Conservation (phyloP, 2,797 vertebrate genomes). For the Arctocebus calabarensis region DNA sequence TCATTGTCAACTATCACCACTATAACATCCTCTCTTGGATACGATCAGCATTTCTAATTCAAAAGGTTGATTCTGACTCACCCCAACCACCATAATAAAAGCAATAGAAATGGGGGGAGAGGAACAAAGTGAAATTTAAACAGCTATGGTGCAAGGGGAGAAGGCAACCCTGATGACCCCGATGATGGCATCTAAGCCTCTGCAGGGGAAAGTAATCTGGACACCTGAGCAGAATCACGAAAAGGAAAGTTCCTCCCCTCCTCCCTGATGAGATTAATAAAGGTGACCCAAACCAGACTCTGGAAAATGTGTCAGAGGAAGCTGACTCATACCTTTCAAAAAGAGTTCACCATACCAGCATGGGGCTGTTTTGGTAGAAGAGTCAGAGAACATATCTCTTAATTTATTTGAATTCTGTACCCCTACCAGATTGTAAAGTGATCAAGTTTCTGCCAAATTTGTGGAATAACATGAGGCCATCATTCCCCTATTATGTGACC, state of each 20-base stretch:
- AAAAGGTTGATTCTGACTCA: constrained; percentile 56
- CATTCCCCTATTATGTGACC: neutral
- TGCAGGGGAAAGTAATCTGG: neutral
- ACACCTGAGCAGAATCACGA: neutral
- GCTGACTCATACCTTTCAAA: constrained; percentile 59
- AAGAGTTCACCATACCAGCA: neutral
- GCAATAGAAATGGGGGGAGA: neutral
- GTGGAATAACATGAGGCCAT: neutral
- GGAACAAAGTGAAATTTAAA: constrained; percentile 2
- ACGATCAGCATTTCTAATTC: constrained; percentile 65
- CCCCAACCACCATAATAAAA: constrained; percentile 15
- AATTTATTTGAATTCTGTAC: constrained; percentile 49
- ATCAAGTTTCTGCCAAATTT: neutral
- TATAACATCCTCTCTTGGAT: constrained; percentile 33
- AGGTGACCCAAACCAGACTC: constrained; percentile 5
- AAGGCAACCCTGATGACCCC: neutral
- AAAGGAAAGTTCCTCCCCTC: neutral
- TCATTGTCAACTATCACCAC: constrained; percentile 51
- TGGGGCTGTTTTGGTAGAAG: neutral
- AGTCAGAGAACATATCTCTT: constrained; percentile 2
- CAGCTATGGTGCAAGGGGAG: neutral
- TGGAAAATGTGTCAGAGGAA: neutral
- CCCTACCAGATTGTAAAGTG: constrained; percentile 1
- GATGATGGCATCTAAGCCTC: neutral
- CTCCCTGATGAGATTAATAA: neutral